Conservation (phyloP, 2,888 invertebrate species). For the Rapana venosa region DNA sequence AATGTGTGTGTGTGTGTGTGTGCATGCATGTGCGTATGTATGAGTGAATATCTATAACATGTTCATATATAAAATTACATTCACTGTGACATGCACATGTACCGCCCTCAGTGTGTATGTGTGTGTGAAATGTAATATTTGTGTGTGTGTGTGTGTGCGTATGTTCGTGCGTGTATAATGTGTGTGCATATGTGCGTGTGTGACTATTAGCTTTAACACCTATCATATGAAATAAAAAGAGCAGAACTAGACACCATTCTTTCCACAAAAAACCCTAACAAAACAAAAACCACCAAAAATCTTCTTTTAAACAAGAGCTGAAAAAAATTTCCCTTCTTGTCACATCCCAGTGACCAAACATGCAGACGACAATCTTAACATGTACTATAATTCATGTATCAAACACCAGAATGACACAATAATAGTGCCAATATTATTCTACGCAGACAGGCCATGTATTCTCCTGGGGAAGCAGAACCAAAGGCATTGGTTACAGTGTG, state of each 20-base stretch:
- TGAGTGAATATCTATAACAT: too few species aligned
- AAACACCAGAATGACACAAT: too few species aligned
- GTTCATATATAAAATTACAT: too few species aligned
- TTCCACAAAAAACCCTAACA: neutral
- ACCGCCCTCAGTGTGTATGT: too few species aligned
- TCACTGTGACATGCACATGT: too few species aligned
- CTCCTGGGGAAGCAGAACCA: too few species aligned
- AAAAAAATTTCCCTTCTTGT: neutral
- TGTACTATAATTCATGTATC: too few species aligned
- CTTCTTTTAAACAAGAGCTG: neutral
- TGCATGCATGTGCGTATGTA: too few species aligned
- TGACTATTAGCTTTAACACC: neutral
- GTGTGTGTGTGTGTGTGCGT: conserved; percentile 20
- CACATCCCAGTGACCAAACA: neutral
- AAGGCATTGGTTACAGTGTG: too few species aligned
- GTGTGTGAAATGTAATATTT: neutral
- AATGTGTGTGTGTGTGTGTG: too few species aligned
- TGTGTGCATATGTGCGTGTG: neutral
- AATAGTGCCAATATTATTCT: too few species aligned
- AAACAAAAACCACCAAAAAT: neutral
- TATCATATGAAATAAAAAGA: neutral
- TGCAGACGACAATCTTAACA: neutral
- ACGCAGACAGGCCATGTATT: too few species aligned
- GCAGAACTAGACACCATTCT: neutral
- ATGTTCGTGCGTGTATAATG: neutral